These are phyloP conservation scores for Saccopteryx bilineata DNA, from an alignment of 2,113 vertebrate genomes.

Conservation along the genomic window DNA sequence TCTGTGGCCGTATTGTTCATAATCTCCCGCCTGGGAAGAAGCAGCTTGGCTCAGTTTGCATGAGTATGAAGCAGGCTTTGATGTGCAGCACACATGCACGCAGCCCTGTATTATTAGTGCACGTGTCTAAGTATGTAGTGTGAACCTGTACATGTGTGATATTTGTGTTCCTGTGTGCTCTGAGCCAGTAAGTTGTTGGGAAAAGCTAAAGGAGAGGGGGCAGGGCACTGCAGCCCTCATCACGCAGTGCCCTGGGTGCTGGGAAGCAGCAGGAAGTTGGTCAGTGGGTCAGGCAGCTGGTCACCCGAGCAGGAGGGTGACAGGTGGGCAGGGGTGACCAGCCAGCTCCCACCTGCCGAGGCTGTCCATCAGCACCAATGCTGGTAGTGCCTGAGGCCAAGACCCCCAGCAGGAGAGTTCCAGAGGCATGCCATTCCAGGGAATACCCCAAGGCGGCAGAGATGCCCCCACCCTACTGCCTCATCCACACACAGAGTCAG, in stretches of 20 bases:
- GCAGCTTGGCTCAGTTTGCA: not conserved
- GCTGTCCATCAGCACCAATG: conserved; percentile 86
- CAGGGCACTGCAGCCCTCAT: not conserved
- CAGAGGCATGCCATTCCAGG: not conserved
- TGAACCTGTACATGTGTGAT: not conserved
- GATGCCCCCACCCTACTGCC: not conserved
- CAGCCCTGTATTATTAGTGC: not conserved
- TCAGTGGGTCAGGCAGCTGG: conserved; percentile 90
- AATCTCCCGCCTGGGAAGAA: conserved; percentile 7
- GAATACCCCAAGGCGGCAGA: not conserved
- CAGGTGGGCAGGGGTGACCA: conserved; percentile 89
- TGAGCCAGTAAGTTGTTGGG: not conserved
- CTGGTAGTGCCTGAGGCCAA: conserved; percentile 11
- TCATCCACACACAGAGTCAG: not conserved
- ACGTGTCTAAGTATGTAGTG: not conserved
- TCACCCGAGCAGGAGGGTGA: conserved; percentile 85
- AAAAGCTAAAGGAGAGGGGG: not conserved
- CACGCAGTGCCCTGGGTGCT: conserved; percentile 52
- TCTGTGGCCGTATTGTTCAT: not conserved
- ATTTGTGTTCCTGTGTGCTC: not conserved
- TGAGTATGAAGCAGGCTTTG: not conserved
- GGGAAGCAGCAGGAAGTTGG: conserved; percentile 89
- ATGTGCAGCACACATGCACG: not conserved
- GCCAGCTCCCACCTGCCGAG: conserved; percentile 88
- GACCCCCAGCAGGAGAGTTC: conserved; percentile 72